Evolutionary conservation across 2,888 invertebrate genomes (phyloP), one percentile per base, ranked within the genome.

Genomic region (Callyntrura sp.): DNA sequence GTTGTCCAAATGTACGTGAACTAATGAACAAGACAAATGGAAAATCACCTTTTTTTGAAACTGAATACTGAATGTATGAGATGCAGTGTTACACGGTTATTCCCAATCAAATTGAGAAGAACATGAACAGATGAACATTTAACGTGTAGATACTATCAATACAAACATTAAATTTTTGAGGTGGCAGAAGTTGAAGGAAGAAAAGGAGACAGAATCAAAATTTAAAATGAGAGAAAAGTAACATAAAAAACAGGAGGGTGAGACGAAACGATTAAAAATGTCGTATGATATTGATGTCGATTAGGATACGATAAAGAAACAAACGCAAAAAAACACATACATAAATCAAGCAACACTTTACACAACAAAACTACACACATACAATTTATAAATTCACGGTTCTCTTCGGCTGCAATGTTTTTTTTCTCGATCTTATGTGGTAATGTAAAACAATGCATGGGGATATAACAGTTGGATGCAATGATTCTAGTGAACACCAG

Each of bases 341-440:
- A 48, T 45, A 62, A 78, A 51, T 11, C n/a, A 81, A 12, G 35
- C 25, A 25, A 28, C 9, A 84, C 57, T 11, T 9, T 43, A 68
- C 35, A 43, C 28, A 23, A 70, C 23, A 11, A 45, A 65, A 62
- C 25, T 45, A 11, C 45, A 48, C 45, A 25, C 23, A 12, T n/a
- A 81, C 12, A 51, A 3, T 55, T 14, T 28, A 84, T 65, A 25
- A 78, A 35, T 35, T 62, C 85, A 85, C 85, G 85, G 85, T 85
- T 85, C 85, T 85, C 85, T 85, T 62, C 28, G 85, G 85, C 85
- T 85, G 85, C 60, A 14, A 81, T 11, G 23, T 70, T 43, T 25
- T 51, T 28, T 12, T 68, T 12, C 62, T 23, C 35, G 2, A 35
- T 35, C 6, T 4, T 35, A 35, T 6, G 2, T 35, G 35, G 4